Evolutionary conservation across 2,113 vertebrate species (phyloP).

Genomic region (Zingel zingel): DNA sequence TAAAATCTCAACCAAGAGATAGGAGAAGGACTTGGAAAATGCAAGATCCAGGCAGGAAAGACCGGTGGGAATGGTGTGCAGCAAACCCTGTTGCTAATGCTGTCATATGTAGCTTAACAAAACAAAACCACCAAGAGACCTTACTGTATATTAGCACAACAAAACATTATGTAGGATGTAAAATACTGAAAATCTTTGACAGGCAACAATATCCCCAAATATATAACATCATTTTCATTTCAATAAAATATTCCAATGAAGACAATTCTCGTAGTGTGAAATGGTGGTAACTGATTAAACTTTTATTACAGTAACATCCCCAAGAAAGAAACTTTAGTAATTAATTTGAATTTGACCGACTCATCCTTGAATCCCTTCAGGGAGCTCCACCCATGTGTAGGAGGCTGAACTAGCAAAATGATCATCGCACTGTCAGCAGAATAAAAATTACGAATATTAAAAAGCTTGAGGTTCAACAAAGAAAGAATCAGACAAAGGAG

Average conservation of each 20-base stretch:
- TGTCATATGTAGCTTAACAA: conserved; percentile 25
- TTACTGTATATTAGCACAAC: neutral
- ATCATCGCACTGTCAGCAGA: conserved; percentile 55
- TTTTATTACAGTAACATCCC: conserved; percentile 20
- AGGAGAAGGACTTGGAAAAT: conserved; percentile 11
- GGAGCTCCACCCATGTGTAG: conserved; percentile 61
- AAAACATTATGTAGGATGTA: neutral
- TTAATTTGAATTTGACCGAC: conserved; percentile 58
- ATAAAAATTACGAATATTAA: conserved; percentile 48
- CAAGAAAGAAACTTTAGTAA: conserved; percentile 33
- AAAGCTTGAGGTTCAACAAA: conserved; percentile 28
- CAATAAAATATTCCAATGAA: conserved; percentile 1
- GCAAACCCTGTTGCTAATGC: neutral
- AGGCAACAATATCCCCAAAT: neutral
- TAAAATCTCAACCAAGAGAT: conserved; percentile 43
- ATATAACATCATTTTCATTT: neutral
- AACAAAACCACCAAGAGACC: conserved; percentile 19
- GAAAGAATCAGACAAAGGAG: conserved; percentile 31
- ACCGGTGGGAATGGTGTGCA: neutral
- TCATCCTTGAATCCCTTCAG: conserved; percentile 53
- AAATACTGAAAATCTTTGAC: neutral
- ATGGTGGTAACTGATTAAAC: conserved; percentile 29
- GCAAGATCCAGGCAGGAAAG: neutral
- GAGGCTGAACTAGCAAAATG: conserved; percentile 54
- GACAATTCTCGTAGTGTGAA: conserved; percentile 9